A percentile compares a stretch with the other conserved stretches of the same genome.
These are phyloP conservation scores for Macrochelys suwanniensis DNA, from an alignment of 2,797 vertebrate species.

Conservation along the genomic window DNA sequence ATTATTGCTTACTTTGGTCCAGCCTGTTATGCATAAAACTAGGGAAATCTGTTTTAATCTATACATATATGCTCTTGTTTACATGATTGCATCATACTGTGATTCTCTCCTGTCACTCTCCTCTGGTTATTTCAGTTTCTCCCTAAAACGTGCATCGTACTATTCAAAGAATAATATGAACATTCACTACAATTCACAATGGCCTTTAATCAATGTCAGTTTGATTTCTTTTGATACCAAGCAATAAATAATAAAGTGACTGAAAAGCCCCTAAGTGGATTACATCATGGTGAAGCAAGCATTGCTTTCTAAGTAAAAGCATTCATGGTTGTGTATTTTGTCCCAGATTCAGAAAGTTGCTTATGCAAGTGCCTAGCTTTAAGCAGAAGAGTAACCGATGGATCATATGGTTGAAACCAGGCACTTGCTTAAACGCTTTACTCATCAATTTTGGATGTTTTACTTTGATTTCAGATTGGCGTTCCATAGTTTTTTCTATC, in stretches of 20 bases:
- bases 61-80: constrained; percentile 73
- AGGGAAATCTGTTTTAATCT: constrained; percentile 51
- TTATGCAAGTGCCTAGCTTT: constrained; percentile 32
- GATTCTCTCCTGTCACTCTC: constrained; percentile 71
- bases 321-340: constrained; percentile 57
- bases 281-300: constrained; percentile 45
- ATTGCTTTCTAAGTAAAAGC: constrained; percentile 67
- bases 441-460: constrained; percentile 60
- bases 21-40: constrained; percentile 21
- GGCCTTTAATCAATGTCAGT: constrained; percentile 79
- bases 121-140: constrained; percentile 58
- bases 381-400: constrained; percentile 40
- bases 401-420: constrained; percentile 38
- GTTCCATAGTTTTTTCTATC: constrained; percentile 31
- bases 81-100: constrained; percentile 81
- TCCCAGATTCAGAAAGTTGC: constrained; percentile 47
- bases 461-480: constrained; percentile 49
- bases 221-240: constrained; percentile 80
- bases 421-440: constrained; percentile 7
- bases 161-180: constrained; percentile 61
- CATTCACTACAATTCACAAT: constrained; percentile 73
- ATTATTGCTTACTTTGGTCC: constrained; percentile 41
- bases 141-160: constrained; percentile 54
- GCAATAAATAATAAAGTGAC: constrained; percentile 81
- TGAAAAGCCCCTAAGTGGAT: constrained; percentile 52